A percentile compares a stretch with the other conserved stretches of the same genome.
phyloP scores from a whole-genome alignment of 92 coral and sea anemone species.

The Zoanthus sociatus region DNA sequence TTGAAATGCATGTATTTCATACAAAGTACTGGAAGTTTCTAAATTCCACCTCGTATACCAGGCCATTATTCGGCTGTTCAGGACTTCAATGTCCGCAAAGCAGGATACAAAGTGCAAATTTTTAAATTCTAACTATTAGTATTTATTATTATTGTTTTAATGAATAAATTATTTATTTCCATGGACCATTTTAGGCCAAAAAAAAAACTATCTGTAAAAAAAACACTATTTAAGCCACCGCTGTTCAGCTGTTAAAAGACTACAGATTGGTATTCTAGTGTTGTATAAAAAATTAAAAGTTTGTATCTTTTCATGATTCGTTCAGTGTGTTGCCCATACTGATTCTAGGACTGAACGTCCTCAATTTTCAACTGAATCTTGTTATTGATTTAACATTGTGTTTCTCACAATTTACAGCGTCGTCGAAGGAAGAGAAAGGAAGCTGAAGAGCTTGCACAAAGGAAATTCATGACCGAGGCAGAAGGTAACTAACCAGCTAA shows the following conservation, averaged over 20 bases:
- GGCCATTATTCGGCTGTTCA: neutral
- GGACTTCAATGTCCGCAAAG: neutral
- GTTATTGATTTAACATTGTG: neutral
- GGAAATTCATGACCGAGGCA: constrained; percentile 82
- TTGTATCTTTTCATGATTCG: no score
- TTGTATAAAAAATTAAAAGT: no score
- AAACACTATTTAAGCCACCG: no score
- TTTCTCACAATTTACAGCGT: constrained; percentile 63
- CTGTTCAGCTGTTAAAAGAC: no score
- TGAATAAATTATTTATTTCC: no score
- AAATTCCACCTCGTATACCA: neutral
- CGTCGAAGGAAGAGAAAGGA: constrained; percentile 83
- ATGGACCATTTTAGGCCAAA: no score
- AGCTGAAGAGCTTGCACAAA: constrained; percentile 74
- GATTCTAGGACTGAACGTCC: no score
- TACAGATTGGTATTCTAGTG: no score
- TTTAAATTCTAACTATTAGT: no score
- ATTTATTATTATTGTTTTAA: no score
- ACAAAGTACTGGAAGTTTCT: neutral
- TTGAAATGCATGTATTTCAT: neutral
- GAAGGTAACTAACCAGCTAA: constrained; percentile 67
- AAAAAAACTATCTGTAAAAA: no score
- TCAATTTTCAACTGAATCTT: neutral
- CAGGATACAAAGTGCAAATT: neutral
- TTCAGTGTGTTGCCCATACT: no score